These are phyloP conservation scores for Cygnus atratus DNA, from an alignment of 2,113 vertebrate genomes.

Conservation along the genomic window DNA sequence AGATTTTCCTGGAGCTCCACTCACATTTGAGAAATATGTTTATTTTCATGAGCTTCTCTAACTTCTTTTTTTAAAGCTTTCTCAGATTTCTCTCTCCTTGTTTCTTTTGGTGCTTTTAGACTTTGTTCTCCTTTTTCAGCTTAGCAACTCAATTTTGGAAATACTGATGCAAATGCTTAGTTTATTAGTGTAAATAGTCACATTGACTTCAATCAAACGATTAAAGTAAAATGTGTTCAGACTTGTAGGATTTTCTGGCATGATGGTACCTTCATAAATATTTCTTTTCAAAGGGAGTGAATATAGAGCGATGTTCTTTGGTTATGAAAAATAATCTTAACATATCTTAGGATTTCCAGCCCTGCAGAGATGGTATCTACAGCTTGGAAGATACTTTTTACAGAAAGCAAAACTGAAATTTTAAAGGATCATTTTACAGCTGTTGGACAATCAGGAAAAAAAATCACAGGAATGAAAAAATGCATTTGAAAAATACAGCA, in stretches of 20 bases:
- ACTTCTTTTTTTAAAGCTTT: background rate
- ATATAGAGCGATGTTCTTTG: background rate
- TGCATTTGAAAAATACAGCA: background rate
- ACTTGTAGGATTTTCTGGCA: background rate
- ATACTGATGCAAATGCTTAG: background rate
- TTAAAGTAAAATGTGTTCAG: background rate
- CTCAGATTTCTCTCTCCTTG: background rate
- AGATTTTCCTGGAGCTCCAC: constrained; percentile 51
- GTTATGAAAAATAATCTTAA: background rate
- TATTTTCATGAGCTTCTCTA: background rate
- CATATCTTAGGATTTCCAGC: background rate
- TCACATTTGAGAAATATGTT: constrained; percentile 16
- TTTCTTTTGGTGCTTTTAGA: background rate
- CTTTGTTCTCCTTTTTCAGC: background rate
- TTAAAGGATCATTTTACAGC: background rate
- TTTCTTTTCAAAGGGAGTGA: background rate
- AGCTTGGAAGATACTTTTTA: background rate
- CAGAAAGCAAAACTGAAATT: background rate
- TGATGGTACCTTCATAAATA: background rate
- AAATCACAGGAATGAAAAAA: background rate
- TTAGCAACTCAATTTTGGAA: constrained; percentile 15
- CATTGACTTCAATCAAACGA: background rate
- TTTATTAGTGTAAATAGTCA: background rate
- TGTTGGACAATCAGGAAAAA: background rate
- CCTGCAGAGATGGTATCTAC: background rate